phyloP scores from a whole-genome alignment of 2,888 invertebrate species.

The Tachina grossa region DNA sequence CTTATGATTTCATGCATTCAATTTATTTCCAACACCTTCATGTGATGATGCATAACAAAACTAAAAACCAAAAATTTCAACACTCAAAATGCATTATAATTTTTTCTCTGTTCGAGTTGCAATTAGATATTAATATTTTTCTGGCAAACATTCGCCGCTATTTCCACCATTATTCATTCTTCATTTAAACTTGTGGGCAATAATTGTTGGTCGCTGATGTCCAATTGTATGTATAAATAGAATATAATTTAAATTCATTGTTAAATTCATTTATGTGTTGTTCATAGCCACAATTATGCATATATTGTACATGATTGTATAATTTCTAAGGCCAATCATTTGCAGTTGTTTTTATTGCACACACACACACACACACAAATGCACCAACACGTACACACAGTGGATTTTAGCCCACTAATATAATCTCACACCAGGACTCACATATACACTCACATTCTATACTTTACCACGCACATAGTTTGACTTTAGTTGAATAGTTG shows the following conservation, averaged over 20 bases:
- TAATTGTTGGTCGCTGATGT: slow-evolving; percentile 47
- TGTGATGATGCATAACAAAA: neutral
- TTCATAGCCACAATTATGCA: slow-evolving; percentile 57
- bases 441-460: neutral
- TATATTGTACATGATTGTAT: slow-evolving; percentile 56
- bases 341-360: slow-evolving; percentile 34
- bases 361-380: neutral
- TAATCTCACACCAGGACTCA: neutral
- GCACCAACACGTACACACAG: neutral
- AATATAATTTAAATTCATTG: slow-evolving; percentile 62
- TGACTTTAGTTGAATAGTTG: slow-evolving; percentile 30
- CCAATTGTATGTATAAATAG: slow-evolving; percentile 48
- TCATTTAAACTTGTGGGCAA: slow-evolving; percentile 51
- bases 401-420: neutral
- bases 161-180: slow-evolving; percentile 46
- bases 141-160: slow-evolving; percentile 3
- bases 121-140: slow-evolving; percentile 35
- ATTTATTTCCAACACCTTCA: too few relatives aligned
- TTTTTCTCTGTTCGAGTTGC: neutral
- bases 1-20: too few relatives aligned
- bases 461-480: neutral
- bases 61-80: neutral
- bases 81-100: neutral
- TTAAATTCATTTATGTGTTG: slow-evolving; percentile 54
- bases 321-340: slow-evolving; percentile 62